Evolutionary conservation across 2,888 invertebrate genomes (phyloP).

Genomic region (Chaetogeoica ovagalla): DNA sequence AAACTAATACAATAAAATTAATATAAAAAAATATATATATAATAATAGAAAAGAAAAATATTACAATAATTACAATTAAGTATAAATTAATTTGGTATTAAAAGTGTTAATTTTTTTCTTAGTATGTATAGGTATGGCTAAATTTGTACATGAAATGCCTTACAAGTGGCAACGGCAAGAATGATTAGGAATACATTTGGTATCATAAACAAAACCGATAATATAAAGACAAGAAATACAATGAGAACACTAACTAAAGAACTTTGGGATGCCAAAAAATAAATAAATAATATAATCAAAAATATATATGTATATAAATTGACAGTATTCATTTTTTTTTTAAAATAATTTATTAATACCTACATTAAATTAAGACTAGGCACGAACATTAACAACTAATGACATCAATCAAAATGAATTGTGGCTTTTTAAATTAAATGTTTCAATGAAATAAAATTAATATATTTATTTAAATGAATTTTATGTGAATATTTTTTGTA

Average conservation of each 20-base stretch:
- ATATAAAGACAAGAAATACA: background rate
- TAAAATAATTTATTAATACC: conserved; percentile 18
- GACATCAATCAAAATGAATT: conserved; percentile 31
- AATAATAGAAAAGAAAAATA: background rate
- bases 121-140: conserved; percentile 17
- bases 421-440: background rate
- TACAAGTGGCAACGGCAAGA: conserved; percentile 23
- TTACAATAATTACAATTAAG: conserved; percentile 26
- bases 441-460: too few species aligned
- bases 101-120: background rate
- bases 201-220: background rate
- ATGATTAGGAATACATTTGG: conserved; percentile 29
- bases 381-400: conserved; percentile 12
- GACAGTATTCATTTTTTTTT: conserved; percentile 30
- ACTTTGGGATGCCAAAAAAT: conserved; percentile 18
- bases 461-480: too few species aligned
- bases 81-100: conserved; percentile 23
- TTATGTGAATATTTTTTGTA: background rate
- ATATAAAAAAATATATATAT: conserved; percentile 34
- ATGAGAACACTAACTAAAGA: conserved; percentile 19
- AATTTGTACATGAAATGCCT: conserved; percentile 37
- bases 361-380: conserved; percentile 35
- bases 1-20: conserved; percentile 55
- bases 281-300: conserved; percentile 11
- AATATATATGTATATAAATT: conserved; percentile 25